Conservation (phyloP, 2,888 invertebrate genomes). For the Metalampra italica region DNA sequence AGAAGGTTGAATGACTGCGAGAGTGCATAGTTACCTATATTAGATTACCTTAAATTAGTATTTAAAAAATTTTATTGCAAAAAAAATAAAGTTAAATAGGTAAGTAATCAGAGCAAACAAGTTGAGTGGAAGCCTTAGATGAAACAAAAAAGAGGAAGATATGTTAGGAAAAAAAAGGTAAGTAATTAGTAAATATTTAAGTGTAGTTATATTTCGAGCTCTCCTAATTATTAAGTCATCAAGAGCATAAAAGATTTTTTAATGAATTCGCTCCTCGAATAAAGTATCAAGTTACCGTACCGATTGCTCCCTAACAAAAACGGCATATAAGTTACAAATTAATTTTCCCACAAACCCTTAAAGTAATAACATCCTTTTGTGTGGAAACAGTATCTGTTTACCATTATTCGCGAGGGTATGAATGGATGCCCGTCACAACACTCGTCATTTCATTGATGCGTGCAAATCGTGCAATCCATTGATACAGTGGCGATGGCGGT, state of each 20-base stretch:
- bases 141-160: no score
- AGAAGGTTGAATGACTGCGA: no score
- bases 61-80: no score
- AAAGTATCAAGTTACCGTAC: slow-evolving; percentile 3
- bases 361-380: slow-evolving; percentile 74
- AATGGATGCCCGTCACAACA: slow-evolving; percentile 72
- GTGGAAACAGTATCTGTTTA: slow-evolving; percentile 70
- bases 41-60: no score
- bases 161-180: no score
- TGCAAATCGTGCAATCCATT: slow-evolving; percentile 44
- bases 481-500: slow-evolving; percentile 18
- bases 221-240: not conserved
- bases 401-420: slow-evolving; percentile 54
- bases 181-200: no score
- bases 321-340: slow-evolving; percentile 64
- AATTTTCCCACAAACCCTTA: slow-evolving; percentile 76
- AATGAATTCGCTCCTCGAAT: slow-evolving; percentile 20
- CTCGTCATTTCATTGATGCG: slow-evolving; percentile 54
- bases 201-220: no score
- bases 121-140: not conserved
- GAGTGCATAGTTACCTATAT: no score
- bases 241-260: slow-evolving; percentile 8
- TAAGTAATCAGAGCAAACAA: no score
- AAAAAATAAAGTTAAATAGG: no score
- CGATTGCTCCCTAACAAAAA: slow-evolving; percentile 12